Conservation (phyloP, 2,888 invertebrate species). For the Lasioglossum morio region DNA sequence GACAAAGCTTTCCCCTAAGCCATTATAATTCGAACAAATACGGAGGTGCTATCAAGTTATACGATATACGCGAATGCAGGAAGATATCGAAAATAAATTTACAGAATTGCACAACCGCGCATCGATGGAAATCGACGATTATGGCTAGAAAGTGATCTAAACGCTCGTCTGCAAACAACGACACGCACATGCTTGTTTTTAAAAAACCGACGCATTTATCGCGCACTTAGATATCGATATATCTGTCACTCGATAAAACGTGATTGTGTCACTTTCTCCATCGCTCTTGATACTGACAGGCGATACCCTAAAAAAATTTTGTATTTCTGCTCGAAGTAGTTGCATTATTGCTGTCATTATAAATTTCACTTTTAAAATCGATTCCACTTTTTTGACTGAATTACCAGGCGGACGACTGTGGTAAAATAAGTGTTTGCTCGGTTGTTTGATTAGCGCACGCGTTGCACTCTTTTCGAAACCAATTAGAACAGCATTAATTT, state of each 20-base stretch:
- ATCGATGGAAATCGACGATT: constrained; percentile 5
- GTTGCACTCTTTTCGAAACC: neutral
- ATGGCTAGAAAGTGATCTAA: neutral
- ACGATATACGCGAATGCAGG: neutral
- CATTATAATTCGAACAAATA: neutral
- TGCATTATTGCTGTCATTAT: neutral
- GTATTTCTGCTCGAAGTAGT: neutral
- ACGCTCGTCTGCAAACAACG: neutral
- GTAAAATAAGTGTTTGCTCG: neutral
- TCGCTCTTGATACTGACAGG: neutral
- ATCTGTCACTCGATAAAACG: neutral
- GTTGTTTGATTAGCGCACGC: neutral
- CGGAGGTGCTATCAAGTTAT: neutral
- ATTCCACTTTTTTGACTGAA: neutral
- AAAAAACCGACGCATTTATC: neutral
- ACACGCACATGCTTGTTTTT: neutral
- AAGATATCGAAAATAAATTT: constrained; percentile 3
- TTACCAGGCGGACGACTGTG: neutral
- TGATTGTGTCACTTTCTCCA: neutral
- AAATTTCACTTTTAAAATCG: neutral
- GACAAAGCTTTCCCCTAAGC: neutral
- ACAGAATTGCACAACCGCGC: neutral
- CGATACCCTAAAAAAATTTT: neutral
- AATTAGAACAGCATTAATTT: neutral
- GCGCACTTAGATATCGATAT: neutral